Base-by-base conservation (phyloP, 1,140 invertebrate species). In the Zaprionus capensis region DNA sequence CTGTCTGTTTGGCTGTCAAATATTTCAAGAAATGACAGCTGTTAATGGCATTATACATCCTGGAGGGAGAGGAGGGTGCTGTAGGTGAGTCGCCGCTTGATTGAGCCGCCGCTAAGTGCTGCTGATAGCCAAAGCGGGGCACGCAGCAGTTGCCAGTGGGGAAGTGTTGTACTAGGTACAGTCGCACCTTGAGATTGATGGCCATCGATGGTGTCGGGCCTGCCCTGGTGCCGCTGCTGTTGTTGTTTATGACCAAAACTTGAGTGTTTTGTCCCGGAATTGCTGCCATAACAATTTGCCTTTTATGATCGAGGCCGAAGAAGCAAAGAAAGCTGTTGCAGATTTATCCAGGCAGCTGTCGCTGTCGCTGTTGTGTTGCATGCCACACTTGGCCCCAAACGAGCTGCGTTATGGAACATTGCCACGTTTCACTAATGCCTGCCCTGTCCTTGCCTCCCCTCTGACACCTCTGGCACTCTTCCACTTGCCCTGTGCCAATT, bases 31-130 rank as follows among this genome's bases (percentile, higher is more conserved):
- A 83, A 86, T 87, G 84, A 87, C 84, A 87, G 84, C 81, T 87
- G 84, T 88, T 87, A 87, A 87, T 87, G 84, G 84, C 83, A 87
- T 88, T 81, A 87, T 82, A 82, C 80, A 79, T 85, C 58, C 66
- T 56, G 53, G n/a, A 5, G 12, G 20, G 1, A 41, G 38, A 5
- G 15, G 5, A 41, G 38, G 38, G 38, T 24, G 22, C 28, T 63
- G 64, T 61, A 76, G 74, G 69, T 71, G 62, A 71, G 53, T 44
- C 61, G 73, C 36, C 28, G 65, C 56, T 72, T 72, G 63, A 76
- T 65, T 62, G 74, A 67, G 49, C 49, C 31, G 38, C 41, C 28
- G 24, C 70, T 72, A 77, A 72, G 70, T 73, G 74, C 70, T 63
- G 68, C 57, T 38, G 63, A 59, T 76, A 61, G 62, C 69, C 28